These are phyloP conservation scores for Polyodon spathula DNA, from an alignment of 2,113 vertebrate species.

Conservation along the genomic window DNA sequence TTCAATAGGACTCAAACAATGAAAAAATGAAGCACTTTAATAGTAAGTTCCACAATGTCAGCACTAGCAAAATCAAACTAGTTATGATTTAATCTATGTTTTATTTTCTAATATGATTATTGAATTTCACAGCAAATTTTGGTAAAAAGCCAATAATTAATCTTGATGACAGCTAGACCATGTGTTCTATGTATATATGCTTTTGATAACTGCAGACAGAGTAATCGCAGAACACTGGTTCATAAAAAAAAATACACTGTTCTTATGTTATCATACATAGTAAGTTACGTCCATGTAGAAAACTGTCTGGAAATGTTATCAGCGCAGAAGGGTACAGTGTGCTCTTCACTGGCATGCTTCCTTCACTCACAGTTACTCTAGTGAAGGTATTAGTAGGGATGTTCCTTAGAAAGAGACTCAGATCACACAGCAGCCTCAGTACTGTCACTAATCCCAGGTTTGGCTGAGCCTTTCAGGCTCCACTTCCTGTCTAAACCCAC, in stretches of 20 bases:
- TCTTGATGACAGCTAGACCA: too few species aligned
- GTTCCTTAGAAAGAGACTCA: slow-evolving; percentile 35
- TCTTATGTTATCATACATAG: too few species aligned
- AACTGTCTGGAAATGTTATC: neutral
- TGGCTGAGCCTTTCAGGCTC: slow-evolving; percentile 32
- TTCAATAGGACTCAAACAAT: too few species aligned
- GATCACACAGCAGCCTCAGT: slow-evolving; percentile 41
- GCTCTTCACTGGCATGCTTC: neutral
- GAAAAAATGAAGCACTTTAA: too few species aligned
- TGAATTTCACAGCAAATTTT: too few species aligned
- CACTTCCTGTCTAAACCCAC: slow-evolving; percentile 51
- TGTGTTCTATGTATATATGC: neutral
- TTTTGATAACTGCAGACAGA: neutral
- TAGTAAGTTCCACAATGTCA: too few species aligned
- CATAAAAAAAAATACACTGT: too few species aligned
- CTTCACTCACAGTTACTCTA: neutral
- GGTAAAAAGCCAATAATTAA: too few species aligned
- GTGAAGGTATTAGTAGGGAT: neutral
- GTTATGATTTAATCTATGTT: too few species aligned
- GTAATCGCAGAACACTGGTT: too few species aligned
- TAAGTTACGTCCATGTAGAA: neutral
- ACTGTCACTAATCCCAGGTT: slow-evolving; percentile 52
- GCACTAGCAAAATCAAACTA: too few species aligned
- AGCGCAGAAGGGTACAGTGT: neutral
- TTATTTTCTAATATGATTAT: too few species aligned